These are phyloP conservation scores for Periphyllus acericola DNA, from an alignment of 2,888 invertebrate species.

Conservation along the genomic window DNA sequence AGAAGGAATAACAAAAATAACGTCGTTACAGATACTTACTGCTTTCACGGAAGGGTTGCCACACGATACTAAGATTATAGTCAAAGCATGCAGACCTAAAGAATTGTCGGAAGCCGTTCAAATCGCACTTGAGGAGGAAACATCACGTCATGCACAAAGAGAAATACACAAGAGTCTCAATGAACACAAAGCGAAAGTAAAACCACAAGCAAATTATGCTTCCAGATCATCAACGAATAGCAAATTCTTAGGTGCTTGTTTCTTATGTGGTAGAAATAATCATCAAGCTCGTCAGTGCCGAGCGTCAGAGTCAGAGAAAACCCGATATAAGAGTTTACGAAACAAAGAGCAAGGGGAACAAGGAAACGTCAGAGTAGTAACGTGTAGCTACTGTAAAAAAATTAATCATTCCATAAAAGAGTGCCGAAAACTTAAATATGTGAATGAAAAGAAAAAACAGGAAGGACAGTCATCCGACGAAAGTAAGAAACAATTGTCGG, in stretches of 20 bases:
- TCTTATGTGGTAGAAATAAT: not conserved
- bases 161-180: not conserved
- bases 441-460: not conserved
- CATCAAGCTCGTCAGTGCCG: not conserved
- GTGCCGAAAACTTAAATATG: not conserved
- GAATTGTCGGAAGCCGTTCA: not conserved
- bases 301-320: not conserved
- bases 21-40: slow-evolving; percentile 2
- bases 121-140: not conserved
- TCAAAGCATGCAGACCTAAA: not conserved
- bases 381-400: too few species aligned
- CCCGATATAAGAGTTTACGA: not conserved
- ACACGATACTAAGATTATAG: not conserved
- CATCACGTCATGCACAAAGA: not conserved
- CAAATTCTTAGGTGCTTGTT: not conserved
- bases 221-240: not conserved
- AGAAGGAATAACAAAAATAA: not conserved
- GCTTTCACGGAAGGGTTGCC: not conserved
- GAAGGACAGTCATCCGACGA: too few species aligned
- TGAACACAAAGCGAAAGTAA: not conserved
- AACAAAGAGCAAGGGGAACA: not conserved
- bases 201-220: not conserved
- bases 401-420: not conserved
- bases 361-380: too few species aligned
- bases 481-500: not conserved